Evolutionary conservation across 35 echinoderm and acorn worm species (phyloP), one percentile per base, ranked within the genome.

Genomic region (Hemicentrotus pulcherrimus): DNA sequence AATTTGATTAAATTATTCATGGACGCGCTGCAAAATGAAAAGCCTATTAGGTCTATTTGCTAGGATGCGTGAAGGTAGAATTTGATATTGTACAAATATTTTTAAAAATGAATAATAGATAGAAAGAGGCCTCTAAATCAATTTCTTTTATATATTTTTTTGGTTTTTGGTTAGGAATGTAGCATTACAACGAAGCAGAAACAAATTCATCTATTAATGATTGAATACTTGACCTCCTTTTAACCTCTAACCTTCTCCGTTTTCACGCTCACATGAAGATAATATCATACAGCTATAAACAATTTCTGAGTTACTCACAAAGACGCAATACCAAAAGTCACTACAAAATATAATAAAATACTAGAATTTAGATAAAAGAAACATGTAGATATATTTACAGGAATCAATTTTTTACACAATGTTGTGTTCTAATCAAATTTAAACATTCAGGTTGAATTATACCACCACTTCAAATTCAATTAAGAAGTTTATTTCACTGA

Each of bases 271-370:
- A 78, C 19, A 6, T 41, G 35, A 41, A 41, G 35, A 41, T 78
- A 78, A 41, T 78, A 78, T 78, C 24, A 78, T 78, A 78, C 65
- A 78, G 65, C 5, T 78, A 78, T 18, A 78, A 78, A 78, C 65
- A 78, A n/a, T 78, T 78, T 78, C 65, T 78, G 19, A 78, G 65
- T 78, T 78, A 78, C 65, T 78, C 65, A 78, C 65, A 78, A 78
- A 78, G 65, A 78, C 1, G 65, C 65, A n/a, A 78, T 78, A 78
- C 65, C 65, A 78, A 78, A 78, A 78, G 65, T 28, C 65, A 78
- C 88, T 90, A 90, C 88, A 90, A 90, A 90, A 47, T 90, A 90
- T 90, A 47, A 90, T 90, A 90, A 90, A 90, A 90, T 90, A 90
- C 46, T 90, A 90, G 46, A 90, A 45, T 90, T 90, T 18, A 90